These are phyloP conservation scores for Neoitamus cyanurus DNA, from an alignment of 2,888 invertebrate species.

Conservation along the genomic window DNA sequence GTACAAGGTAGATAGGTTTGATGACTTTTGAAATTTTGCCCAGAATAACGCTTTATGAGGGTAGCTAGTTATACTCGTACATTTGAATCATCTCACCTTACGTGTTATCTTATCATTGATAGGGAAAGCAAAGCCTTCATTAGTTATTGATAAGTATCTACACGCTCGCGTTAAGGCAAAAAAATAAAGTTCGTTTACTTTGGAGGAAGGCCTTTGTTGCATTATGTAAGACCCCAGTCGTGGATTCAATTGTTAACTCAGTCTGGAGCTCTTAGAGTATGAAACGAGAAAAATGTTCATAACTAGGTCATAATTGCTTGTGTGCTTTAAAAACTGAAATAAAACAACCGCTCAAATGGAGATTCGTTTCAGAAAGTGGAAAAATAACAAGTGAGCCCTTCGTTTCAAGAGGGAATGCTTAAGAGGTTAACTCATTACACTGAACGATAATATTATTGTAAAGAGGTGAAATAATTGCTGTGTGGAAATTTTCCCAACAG, in stretches of 20 bases:
- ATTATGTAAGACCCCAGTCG: neutral
- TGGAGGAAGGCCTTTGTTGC: neutral
- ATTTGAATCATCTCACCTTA: neutral
- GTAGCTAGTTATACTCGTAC: neutral
- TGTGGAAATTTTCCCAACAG: too few species aligned
- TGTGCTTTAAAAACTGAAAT: neutral
- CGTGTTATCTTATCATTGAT: neutral
- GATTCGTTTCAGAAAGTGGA: neutral
- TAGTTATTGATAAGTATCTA: neutral
- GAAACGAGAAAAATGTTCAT: neutral
- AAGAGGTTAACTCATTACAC: too few species aligned
- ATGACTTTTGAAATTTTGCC: neutral
- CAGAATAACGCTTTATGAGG: neutral
- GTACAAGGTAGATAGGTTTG: too few species aligned
- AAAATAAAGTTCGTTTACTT: neutral
- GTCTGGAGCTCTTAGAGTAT: neutral
- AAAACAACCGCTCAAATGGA: neutral
- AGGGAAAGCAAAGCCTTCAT: neutral
- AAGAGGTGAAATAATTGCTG: too few species aligned
- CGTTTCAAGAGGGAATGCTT: too few species aligned
- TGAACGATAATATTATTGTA: too few species aligned
- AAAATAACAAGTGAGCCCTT: neutral
- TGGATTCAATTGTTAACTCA: neutral
- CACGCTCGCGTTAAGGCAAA: neutral
- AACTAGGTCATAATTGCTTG: conserved; percentile 6